Base-by-base conservation (phyloP, 1,140 invertebrate genomes). In the Drosophila willistoni region DNA sequence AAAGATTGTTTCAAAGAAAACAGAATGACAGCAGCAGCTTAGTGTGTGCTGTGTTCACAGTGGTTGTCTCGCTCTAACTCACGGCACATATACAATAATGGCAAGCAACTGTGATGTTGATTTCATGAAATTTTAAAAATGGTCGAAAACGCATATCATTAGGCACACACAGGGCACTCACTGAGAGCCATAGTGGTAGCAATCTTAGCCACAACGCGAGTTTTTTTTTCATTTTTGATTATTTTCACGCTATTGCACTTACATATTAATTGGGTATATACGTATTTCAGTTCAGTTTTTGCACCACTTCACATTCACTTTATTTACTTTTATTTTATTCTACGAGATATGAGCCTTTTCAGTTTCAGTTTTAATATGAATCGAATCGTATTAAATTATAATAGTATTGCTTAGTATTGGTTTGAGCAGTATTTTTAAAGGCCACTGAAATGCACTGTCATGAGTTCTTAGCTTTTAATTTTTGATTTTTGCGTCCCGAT, bases 61-160 rank as follows among this genome's bases (percentile, higher is more conserved):
- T 89, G 54, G 84, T 86, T 67, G 80, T 89, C 83, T 79, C 82
- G 56, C 83, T 86, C 69, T 59, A 42, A 55, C 73, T 44, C 44
- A 64, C 65, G 42, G 60, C 73, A 41, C 73, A 56, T 67, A 29
- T 29, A 29, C 6, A 29, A 29, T 29, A 73, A 64, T 29, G 57
- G 33, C 68, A 19, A 68, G 56, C 57, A 76, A 57, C 68, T 79
- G 81, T 80, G 84, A 87, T 87, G 86, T 87, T 80, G 83, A 87
- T 89, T 87, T 87, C 84, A 78, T 89, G 80, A 89, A 89, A 89
- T 87, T 87, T 89, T 89, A 77, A 89, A 86, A 86, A 86, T 86
- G 83, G 83, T 86, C 83, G 82, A 74, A 59, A 83, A 56, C 80
- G 83, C 84, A 87, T 87, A 87, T 87, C 84, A 87, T 87, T 87